Evolutionary conservation across 2,113 vertebrate genomes (phyloP).

Genomic region (Pteropus alecto): DNA sequence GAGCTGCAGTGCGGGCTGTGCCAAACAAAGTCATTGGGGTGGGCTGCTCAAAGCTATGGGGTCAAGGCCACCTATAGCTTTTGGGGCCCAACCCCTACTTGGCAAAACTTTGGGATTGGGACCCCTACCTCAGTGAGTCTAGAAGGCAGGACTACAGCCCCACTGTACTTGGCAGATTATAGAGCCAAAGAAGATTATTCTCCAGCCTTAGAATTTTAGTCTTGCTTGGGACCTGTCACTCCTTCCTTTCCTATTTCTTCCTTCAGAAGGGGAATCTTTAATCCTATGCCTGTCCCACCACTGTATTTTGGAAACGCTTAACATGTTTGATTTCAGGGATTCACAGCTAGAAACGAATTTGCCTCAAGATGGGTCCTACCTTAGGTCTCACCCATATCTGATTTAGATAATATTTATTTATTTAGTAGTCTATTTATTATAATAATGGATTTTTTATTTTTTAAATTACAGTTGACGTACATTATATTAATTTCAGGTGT

Average conservation of each 20-base stretch:
- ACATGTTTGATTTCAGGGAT: not conserved
- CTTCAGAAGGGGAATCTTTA: not conserved
- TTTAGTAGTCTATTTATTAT: too few species aligned
- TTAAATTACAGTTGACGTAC: too few species aligned
- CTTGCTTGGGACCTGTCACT: not conserved
- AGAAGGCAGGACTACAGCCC: not conserved
- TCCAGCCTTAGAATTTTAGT: not conserved
- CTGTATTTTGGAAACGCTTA: not conserved
- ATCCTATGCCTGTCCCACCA: not conserved
- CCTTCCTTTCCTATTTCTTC: not conserved
- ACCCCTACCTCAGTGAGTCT: not conserved
- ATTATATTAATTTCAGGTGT: too few species aligned
- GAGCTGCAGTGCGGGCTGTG: not conserved
- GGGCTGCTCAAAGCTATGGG: too few species aligned
- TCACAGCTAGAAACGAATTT: not conserved
- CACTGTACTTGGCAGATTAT: not conserved
- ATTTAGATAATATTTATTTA: not conserved
- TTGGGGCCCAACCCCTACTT: too few species aligned
- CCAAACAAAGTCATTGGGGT: too few species aligned
- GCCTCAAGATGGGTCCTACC: not conserved
- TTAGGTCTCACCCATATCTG: not conserved
- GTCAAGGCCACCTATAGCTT: too few species aligned
- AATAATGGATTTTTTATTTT: too few species aligned
- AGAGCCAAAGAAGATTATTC: not conserved
- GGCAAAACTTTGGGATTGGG: not conserved